These are phyloP conservation scores for Cepaea nemoralis DNA, from an alignment of 1,140 invertebrate species.

Conservation along the genomic window DNA sequence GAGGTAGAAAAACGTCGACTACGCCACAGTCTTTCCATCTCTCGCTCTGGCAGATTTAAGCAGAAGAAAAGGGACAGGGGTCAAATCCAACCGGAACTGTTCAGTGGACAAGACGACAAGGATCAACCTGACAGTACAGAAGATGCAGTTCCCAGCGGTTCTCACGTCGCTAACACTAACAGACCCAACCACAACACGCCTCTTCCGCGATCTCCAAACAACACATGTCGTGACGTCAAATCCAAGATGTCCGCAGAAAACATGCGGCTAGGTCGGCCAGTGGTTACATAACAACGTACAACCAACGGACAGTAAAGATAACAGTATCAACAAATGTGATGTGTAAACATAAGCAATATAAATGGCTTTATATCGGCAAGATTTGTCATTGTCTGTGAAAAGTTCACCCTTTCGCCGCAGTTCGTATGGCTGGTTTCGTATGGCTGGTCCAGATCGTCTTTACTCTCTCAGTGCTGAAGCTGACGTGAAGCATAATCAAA, in stretches of 20 bases:
- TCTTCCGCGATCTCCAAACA: conserved; percentile 48
- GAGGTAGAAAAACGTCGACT: conserved; percentile 59
- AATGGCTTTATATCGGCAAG: no score
- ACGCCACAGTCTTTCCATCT: conserved; percentile 66
- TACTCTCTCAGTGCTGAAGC: no score
- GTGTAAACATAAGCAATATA: no score
- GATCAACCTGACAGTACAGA: background rate
- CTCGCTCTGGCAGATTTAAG: conserved; percentile 66
- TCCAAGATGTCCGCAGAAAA: background rate
- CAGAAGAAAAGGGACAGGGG: conserved; percentile 63
- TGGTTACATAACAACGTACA: conserved; percentile 25
- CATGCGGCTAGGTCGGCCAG: conserved; percentile 10
- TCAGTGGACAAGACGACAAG: conserved; percentile 23
- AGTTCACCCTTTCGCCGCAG: no score
- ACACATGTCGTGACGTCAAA: conserved; percentile 49
- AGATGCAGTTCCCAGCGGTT: conserved; percentile 20
- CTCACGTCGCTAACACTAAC: background rate
- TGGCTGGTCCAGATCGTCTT: no score
- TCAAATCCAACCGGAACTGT: conserved; percentile 62
- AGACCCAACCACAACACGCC: background rate
- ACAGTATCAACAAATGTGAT: no score
- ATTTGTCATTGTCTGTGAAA: no score
- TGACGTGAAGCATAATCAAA: no score
- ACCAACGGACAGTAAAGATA: no score
- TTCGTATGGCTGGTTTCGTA: no score